Percentiles rank a stretch among this genome's conserved stretches.
Evolutionary conservation across 2,888 invertebrate genomes (phyloP).

Genomic region (Megastigmus dorsalis): DNA sequence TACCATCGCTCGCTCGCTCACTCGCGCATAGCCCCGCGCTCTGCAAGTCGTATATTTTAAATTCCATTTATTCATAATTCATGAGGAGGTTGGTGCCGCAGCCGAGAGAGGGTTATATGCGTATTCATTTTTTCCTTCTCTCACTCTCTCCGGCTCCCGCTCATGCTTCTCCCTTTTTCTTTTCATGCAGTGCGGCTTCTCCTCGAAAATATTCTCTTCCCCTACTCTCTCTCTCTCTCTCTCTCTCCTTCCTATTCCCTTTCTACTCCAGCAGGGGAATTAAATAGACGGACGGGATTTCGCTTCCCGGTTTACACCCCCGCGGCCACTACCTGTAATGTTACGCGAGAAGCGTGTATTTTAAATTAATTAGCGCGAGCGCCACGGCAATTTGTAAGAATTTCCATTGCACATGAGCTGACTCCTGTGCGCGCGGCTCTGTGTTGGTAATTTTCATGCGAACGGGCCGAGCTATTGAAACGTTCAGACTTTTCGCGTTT

Average conservation of each 20-base stretch:
- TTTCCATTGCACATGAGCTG: slow-evolving; percentile 39
- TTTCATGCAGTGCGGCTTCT: not conserved
- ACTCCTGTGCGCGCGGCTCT: slow-evolving; percentile 38
- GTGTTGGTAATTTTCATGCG: too few relatives aligned
- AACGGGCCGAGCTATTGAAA: slow-evolving; percentile 28
- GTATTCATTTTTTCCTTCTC: slow-evolving; percentile 42
- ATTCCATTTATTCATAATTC: slow-evolving; percentile 72
- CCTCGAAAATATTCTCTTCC: not conserved
- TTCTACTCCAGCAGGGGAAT: slow-evolving; percentile 8
- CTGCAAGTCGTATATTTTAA: slow-evolving; percentile 66
- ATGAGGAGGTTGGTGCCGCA: slow-evolving; percentile 61
- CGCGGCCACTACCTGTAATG: slow-evolving; percentile 1
- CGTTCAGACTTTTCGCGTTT: slow-evolving; percentile 43
- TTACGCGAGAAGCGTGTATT: slow-evolving; percentile 31
- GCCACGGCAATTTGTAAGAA: slow-evolving; percentile 41
- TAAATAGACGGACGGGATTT: slow-evolving; percentile 48
- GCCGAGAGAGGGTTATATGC: slow-evolving; percentile 7
- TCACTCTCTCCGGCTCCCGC: too few relatives aligned
- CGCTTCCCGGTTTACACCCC: not conserved
- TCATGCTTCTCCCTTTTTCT: not conserved
- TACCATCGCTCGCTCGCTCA: slow-evolving; percentile 27
- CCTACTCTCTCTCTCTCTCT: too few relatives aligned
- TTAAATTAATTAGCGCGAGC: slow-evolving; percentile 50
- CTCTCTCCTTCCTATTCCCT: too few relatives aligned
- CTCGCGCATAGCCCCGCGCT: too few relatives aligned